A percentile compares a stretch with the other conserved stretches of the same genome.
phyloP scores from a whole-genome alignment of 2,888 invertebrate genomes.

The Meiosimyza decipiens region DNA sequence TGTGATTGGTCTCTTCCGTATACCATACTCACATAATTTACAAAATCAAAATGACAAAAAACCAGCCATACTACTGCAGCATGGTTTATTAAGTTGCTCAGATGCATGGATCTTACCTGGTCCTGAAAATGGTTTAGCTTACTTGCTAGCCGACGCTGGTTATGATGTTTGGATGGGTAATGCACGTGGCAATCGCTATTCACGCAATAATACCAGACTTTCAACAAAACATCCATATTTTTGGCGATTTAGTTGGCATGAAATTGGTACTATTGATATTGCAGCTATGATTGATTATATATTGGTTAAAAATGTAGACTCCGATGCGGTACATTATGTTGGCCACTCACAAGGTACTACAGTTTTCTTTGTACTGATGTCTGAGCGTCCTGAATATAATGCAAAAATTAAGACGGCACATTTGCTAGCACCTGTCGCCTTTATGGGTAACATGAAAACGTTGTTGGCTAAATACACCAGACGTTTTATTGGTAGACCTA shows the following conservation, averaged over 20 bases:
- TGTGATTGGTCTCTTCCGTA: constrained; percentile 46
- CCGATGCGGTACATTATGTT: constrained; percentile 47
- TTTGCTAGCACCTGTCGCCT: constrained; percentile 51
- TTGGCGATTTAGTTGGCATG: constrained; percentile 78
- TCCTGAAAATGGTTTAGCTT: constrained; percentile 41
- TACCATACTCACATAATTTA: constrained; percentile 43
- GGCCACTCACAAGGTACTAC: constrained; percentile 56
- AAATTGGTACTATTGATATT: constrained; percentile 77
- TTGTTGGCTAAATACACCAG: constrained; percentile 51
- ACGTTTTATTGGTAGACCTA: constrained; percentile 35
- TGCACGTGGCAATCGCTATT: constrained; percentile 52
- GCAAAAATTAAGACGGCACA: constrained; percentile 48
- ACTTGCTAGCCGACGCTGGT: constrained; percentile 50
- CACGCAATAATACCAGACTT: constrained; percentile 47
- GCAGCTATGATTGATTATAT: constrained; percentile 52
- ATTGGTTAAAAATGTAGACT: constrained; percentile 38
- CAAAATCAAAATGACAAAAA: constrained; percentile 28
- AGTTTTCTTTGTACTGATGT: constrained; percentile 41
- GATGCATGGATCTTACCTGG: constrained; percentile 45
- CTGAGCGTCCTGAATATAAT: constrained; percentile 48
- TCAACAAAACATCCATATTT: constrained; percentile 38
- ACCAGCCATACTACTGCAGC: constrained; percentile 68
- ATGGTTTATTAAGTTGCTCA: constrained; percentile 47
- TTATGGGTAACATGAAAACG: constrained; percentile 68
- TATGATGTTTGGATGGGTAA: constrained; percentile 57